Evolutionary conservation across 2,113 vertebrate species (phyloP), one percentile per base, ranked within the genome.

Genomic region (Ceuthmochares aereus): DNA sequence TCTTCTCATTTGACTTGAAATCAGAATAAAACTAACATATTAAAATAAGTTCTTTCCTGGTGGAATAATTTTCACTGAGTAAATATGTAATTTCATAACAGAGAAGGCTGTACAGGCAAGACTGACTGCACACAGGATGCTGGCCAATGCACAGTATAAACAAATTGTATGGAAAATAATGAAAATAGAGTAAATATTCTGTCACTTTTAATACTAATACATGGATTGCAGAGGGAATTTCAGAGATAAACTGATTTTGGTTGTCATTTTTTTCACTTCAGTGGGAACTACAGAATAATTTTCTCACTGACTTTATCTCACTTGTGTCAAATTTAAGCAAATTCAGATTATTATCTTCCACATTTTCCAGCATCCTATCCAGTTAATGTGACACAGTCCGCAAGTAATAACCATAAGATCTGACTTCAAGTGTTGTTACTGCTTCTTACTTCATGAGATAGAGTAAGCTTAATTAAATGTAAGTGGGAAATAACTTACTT

Each of bases 381-480:
- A 56, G 23, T 59, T 83, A 51, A 63, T 29, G 27, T 60, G 45
- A 43, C 14, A 66, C 3, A 77, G 2, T 81, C 80, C 80, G 7
- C 6, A 73, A 88, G 12, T 60, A 67, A 74, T 62, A 87, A 74
- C 10, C 51, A 80, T 80, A 89, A 80, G 66, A 6, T 56, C 68
- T 91, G 68, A 81, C 73, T 40, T 74, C 25, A 76, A 40, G 7
- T 87, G 72, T 18, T 42, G 9, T 58, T 86, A 55, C 25, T 89
- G 11, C 45, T 58, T 56, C 32, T 47, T 73, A 49, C 34, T 91
- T 42, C 25, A 59, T 42, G 30, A 89, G 47, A 20, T 77, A 29
- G 19, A 34, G 64, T 76, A 69, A 70, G 15, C 30, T 66, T 25
- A 89, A 84, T 84, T 90, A 87, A 83, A 69, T 29, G 77, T 60